Base-by-base conservation (phyloP, 2,888 invertebrate species). In the Aricia artaxerxes region DNA sequence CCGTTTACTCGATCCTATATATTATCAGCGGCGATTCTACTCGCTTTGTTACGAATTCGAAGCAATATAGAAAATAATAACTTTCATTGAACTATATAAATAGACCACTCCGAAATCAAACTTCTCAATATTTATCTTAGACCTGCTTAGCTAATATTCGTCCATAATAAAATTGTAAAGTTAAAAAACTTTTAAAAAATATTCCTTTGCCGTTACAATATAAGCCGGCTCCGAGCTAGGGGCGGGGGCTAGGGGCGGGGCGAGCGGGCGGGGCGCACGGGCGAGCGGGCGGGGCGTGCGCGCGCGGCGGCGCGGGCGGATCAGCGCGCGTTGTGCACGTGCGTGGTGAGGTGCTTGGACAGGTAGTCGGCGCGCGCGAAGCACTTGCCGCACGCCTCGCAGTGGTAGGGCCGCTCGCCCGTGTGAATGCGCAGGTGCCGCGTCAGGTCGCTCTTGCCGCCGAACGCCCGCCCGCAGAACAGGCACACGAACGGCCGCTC, bases 371-470 rank as follows among this genome's bases (percentile, higher is more conserved):
- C 98, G 78, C 98, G 95, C 44, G 98, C 98, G 91, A 98, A 98
- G 90, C 98, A 98, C 91, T 98, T 98, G 83, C 98, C 98, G 91
- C 98, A 98, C 90, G 98, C 97, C 91, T 98, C 98, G 93, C 98
- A 98, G 89, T 98, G 98, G 91, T 98, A 98, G 57, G 98, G 98
- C 81, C 98, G 95, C 91, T 98, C 98, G 64, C 98, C 98, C 13
- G 98, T 98, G 89, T 98, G 98, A 83, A 98, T 98, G 83, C 98
- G 96, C 82, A 98, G 94, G 89, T 98, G 98, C 49, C 98, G 96
- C 31, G 98, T 98, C 84, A 98, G 92, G 88, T 98, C 98, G 87
- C 97, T 97, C 90, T 98, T 98, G 44, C 98, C 98, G 4, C 98
- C 98, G 86, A 98, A 98, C 38, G 98, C 98, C 44, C 98, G 95